Base-by-base conservation (phyloP, 2,888 invertebrate genomes). In the Ceraclea dissimilis region DNA sequence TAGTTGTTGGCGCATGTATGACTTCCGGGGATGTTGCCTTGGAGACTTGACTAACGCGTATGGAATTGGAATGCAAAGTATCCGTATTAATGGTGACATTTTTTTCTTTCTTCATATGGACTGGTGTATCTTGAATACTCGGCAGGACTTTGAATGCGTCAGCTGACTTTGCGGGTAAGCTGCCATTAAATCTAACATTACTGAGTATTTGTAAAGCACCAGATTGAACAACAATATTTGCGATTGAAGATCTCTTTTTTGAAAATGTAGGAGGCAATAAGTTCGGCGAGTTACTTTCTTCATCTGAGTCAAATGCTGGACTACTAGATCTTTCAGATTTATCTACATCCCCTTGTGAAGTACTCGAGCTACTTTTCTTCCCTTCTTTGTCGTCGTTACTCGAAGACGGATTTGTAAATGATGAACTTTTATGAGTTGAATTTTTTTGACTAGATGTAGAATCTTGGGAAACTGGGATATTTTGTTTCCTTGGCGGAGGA, bases 281-380 rank as follows among this genome's bases (percentile, higher is more conserved):
- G 46, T 50, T 54, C 4, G 59, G 56, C 19, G 59, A 34, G 48
- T 61, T 61, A 60, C 88, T 88, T 66, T 96, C 95, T 60, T 95
- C 94, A 68, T 96, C 95, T 0, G 95, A 95, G 66, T 95, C 95
- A 68, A 95, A 96, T 0, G 93, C 93, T 1, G 93, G 85, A 69
- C 94, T 94, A 66, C 94, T 94, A 0, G 94, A 94, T 44, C 94
- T 79, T 65, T 91, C 90, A 4, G 84, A 83, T 64, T 84, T 85
- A 68, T 90, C 86, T 39, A 83, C 78, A 67, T 86, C 81, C 10
- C 76, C 73, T 17, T 66, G 68, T 62, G 75, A 76, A 62, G 63
- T 54, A 20, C 22, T 47, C 4, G 56, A 56, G n/a, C n/a, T 49
- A 21, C 58, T 63, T 67, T 71, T 77, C 60, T 74, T 78, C 67